Percentiles rank a stretch among this genome's conserved stretches.
phyloP scores from a whole-genome alignment of 92 coral and sea anemone genomes.

The Actinostola sp. region DNA sequence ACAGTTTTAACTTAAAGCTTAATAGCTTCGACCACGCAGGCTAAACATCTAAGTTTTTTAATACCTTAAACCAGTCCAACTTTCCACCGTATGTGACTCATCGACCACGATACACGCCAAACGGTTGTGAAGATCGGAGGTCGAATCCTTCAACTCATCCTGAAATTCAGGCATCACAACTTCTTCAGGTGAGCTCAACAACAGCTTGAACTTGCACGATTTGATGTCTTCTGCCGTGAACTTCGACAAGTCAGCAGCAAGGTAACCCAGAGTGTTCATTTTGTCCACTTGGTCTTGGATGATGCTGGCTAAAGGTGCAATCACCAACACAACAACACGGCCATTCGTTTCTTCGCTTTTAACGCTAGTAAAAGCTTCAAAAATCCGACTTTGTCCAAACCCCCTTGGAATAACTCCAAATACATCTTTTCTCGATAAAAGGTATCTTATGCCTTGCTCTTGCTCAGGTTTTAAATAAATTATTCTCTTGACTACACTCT shows the following conservation, averaged over 20 bases:
- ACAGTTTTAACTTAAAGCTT: no score
- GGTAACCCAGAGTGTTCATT: not conserved
- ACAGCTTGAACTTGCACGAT: no score
- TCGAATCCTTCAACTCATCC: conserved; percentile 7
- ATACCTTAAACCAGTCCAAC: conserved; percentile 30
- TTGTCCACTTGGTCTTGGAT: conserved; percentile 9
- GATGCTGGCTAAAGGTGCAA: conserved; percentile 12
- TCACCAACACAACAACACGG: conserved; percentile 9
- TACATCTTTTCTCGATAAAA: conserved; percentile 22
- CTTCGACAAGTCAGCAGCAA: no score
- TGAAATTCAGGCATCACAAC: conserved; percentile 12
- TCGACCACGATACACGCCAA: conserved; percentile 18
- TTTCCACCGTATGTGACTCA: conserved; percentile 22
- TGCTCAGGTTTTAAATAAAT: conserved; percentile 33
- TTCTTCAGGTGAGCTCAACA: no score
- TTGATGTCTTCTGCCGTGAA: no score
- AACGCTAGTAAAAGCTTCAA: no score
- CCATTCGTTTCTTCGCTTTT: no score
- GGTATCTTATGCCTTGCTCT: conserved; percentile 22
- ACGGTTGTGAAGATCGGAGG: conserved; percentile 15
- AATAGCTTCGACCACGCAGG: no score
- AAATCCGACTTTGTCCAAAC: conserved; percentile 35
- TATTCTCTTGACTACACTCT: no score
- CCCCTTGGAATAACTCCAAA: conserved; percentile 27
- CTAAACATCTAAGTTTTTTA: not conserved